Percentiles rank a stretch among this genome's conserved stretches.
phyloP scores from a whole-genome alignment of 1,140 invertebrate species.

The Scaptomyza pallida region DNA sequence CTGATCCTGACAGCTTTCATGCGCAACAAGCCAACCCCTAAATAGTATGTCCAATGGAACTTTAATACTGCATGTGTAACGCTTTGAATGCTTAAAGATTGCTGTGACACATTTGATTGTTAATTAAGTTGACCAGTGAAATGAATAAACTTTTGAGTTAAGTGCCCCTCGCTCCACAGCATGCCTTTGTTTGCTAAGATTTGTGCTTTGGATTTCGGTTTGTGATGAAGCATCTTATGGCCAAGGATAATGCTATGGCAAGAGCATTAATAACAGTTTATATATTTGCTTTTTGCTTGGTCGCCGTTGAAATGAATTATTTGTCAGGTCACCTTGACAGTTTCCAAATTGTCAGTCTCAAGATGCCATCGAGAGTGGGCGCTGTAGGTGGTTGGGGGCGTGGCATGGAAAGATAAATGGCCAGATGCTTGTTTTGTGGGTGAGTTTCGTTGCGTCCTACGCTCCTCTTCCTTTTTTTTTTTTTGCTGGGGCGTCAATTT shows the following conservation, averaged over 20 bases:
- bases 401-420: constrained; percentile 10
- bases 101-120: background rate
- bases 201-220: background rate
- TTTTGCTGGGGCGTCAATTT: background rate
- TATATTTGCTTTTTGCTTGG: background rate
- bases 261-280: background rate
- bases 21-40: constrained; percentile 64
- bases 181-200: background rate
- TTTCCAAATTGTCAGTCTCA: constrained; percentile 24
- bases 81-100: background rate
- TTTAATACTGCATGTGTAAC: background rate
- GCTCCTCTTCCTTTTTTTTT: background rate
- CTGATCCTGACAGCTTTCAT: constrained; percentile 59
- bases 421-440: background rate
- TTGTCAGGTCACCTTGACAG: constrained; percentile 33
- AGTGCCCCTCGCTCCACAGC: background rate
- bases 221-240: background rate
- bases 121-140: background rate
- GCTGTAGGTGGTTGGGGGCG: no score
- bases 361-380: background rate
- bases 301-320: constrained; percentile 37
- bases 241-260: background rate
- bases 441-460: background rate
- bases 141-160: background rate
- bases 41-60: no score